These are phyloP conservation scores for Babyrousa celebensis DNA, from an alignment of 2,797 vertebrate species.

Conservation along the genomic window DNA sequence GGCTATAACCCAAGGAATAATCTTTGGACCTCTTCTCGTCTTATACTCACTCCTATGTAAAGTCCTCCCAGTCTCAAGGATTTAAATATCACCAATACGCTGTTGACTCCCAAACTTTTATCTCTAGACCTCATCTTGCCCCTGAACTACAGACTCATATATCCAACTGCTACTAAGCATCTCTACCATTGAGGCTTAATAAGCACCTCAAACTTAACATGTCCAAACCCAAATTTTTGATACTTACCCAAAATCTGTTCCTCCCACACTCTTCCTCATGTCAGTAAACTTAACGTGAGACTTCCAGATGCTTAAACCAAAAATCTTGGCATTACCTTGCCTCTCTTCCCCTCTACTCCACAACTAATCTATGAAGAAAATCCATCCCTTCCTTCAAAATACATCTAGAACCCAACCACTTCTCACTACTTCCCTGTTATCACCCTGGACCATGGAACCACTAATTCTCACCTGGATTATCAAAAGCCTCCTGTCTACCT, in stretches of 20 bases:
- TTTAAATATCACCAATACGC: not conserved
- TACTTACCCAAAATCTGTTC: not conserved
- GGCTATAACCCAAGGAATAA: not conserved
- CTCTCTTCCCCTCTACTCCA: not conserved
- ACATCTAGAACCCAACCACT: not conserved
- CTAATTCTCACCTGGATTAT: not conserved
- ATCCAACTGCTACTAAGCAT: not conserved
- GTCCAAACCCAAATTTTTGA: not conserved
- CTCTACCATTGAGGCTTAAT: not conserved
- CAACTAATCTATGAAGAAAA: constrained; percentile 26
- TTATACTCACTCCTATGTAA: constrained; percentile 26
- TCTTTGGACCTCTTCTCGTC: not conserved
- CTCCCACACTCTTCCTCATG: not conserved
- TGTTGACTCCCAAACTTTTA: not conserved
- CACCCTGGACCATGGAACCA: not conserved
- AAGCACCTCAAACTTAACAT: constrained; percentile 7
- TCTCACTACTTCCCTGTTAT: not conserved
- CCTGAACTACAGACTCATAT: not conserved
- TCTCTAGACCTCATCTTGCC: not conserved
- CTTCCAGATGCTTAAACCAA: not conserved
- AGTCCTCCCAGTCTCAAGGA: not conserved
- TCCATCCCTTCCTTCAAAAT: not conserved
- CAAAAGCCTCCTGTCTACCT: not conserved
- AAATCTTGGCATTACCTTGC: not conserved
- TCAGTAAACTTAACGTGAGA: constrained; percentile 4